A percentile compares a stretch with the other conserved stretches of the same genome.
Conservation (phyloP, 2,888 invertebrate species). For the Cantharis nigra region DNA sequence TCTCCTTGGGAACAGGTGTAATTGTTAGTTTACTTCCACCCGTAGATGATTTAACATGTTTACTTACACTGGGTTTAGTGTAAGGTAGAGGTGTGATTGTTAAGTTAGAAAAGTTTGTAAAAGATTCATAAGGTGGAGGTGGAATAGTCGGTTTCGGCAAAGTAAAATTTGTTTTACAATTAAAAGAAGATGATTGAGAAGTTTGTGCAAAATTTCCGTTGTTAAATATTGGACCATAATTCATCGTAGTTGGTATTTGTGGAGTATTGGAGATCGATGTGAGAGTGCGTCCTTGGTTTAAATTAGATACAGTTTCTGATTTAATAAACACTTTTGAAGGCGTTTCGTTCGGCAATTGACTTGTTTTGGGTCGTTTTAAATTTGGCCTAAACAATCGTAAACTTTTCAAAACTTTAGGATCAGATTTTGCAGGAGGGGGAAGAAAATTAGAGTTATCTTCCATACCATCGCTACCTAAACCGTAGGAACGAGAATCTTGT, state of each 20-base stretch:
- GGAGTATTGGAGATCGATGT: background rate
- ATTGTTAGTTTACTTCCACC: background rate
- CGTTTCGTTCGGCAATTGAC: slow-evolving; percentile 4
- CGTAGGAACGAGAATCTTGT: slow-evolving; percentile 56
- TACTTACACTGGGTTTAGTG: background rate
- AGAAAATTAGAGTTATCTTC: slow-evolving; percentile 38
- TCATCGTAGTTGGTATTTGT: background rate
- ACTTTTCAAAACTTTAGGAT: slow-evolving; percentile 60
- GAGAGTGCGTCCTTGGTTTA: background rate
- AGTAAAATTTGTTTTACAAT: background rate
- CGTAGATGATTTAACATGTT: background rate
- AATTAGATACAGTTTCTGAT: background rate
- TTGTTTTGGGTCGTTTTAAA: slow-evolving; percentile 43
- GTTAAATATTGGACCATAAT: background rate
- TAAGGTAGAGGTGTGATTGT: background rate
- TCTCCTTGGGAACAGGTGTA: background rate
- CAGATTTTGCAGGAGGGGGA: slow-evolving; percentile 47
- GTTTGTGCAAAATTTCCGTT: background rate
- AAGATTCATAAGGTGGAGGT: background rate
- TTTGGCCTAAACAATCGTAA: slow-evolving; percentile 59
- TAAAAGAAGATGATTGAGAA: background rate
- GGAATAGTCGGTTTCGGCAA: background rate
- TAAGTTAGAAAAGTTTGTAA: background rate
- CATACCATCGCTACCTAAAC: slow-evolving; percentile 57
- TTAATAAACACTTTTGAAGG: slow-evolving; percentile 21